Conservation (phyloP, 92 coral and sea anemone genomes). For the Siderastrea siderea region DNA sequence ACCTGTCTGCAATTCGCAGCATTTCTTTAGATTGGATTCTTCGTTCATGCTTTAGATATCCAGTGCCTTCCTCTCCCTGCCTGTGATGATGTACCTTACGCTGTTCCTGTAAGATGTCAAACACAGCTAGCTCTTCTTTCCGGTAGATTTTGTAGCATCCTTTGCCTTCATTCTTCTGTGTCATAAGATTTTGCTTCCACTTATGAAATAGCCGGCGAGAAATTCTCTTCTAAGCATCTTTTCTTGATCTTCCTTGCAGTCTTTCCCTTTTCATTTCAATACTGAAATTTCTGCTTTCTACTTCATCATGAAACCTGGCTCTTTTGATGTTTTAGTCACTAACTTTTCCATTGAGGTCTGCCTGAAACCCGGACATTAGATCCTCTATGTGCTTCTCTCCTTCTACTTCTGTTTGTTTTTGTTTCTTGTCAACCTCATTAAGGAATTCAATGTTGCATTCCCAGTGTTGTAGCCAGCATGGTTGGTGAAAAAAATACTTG, state of each 20-base stretch:
- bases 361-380: slow-evolving; percentile 34
- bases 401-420: slow-evolving; percentile 35
- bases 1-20: slow-evolving; percentile 59
- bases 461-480: slow-evolving; percentile 24
- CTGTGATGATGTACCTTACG: slow-evolving; percentile 56
- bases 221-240: slow-evolving; percentile 33
- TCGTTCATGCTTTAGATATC: slow-evolving; percentile 57
- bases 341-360: slow-evolving; percentile 26
- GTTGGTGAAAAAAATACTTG: slow-evolving; percentile 50
- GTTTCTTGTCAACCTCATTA: slow-evolving; percentile 31
- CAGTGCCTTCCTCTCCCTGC: slow-evolving; percentile 73
- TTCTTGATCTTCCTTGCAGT: slow-evolving; percentile 27
- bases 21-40: slow-evolving; percentile 54
- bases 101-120: slow-evolving; percentile 55
- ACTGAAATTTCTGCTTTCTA: slow-evolving; percentile 29
- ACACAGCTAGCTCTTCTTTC: slow-evolving; percentile 66
- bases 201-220: slow-evolving; percentile 21
- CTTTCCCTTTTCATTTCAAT: slow-evolving; percentile 35
- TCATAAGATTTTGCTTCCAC: slow-evolving; percentile 44
- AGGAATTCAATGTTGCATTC: slow-evolving; percentile 49
- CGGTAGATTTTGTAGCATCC: slow-evolving; percentile 53
- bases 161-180: slow-evolving; percentile 61
- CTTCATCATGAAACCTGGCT: slow-evolving; percentile 55
- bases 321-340: slow-evolving; percentile 34
- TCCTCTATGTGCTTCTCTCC: slow-evolving; percentile 32